phyloP scores from a whole-genome alignment of 2,888 invertebrate genomes.

The Tanytarsus gracilentus region DNA sequence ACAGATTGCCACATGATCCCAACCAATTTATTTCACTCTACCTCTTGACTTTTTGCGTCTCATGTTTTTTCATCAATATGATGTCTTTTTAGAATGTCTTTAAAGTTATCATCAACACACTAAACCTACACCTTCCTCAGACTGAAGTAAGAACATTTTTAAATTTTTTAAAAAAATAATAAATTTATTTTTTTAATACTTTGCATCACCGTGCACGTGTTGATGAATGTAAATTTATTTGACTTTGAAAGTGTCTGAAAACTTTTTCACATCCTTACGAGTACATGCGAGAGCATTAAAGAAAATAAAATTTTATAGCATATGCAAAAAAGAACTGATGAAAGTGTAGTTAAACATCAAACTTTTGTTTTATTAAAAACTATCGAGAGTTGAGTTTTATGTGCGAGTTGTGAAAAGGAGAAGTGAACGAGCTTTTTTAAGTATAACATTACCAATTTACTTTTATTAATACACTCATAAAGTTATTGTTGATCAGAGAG shows the following conservation, averaged over 20 bases:
- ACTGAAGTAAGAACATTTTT: too few species aligned
- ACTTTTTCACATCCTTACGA: neutral
- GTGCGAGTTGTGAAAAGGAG: neutral
- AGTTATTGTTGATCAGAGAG: constrained; percentile 2
- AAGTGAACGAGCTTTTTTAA: neutral
- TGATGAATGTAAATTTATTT: too few species aligned
- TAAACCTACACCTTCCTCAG: too few species aligned
- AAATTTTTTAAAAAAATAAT: too few species aligned
- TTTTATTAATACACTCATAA: constrained; percentile 2
- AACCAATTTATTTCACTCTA: too few species aligned
- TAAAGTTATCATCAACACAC: too few species aligned
- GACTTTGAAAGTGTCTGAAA: neutral
- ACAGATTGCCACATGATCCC: too few species aligned
- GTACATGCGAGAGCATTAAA: neutral
- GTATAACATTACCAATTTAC: constrained; percentile 1
- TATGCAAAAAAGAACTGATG: constrained; percentile 23
- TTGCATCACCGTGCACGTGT: too few species aligned
- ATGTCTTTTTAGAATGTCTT: too few species aligned
- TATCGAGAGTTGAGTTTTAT: neutral
- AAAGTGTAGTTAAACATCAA: constrained; percentile 5
- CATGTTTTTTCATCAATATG: too few species aligned
- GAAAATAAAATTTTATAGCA: neutral
- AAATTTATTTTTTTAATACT: too few species aligned
- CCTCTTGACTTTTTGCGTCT: too few species aligned
- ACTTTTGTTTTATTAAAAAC: neutral